These are phyloP conservation scores for Molossus alvarezi DNA, from an alignment of 2,797 vertebrate genomes.

Conservation along the genomic window DNA sequence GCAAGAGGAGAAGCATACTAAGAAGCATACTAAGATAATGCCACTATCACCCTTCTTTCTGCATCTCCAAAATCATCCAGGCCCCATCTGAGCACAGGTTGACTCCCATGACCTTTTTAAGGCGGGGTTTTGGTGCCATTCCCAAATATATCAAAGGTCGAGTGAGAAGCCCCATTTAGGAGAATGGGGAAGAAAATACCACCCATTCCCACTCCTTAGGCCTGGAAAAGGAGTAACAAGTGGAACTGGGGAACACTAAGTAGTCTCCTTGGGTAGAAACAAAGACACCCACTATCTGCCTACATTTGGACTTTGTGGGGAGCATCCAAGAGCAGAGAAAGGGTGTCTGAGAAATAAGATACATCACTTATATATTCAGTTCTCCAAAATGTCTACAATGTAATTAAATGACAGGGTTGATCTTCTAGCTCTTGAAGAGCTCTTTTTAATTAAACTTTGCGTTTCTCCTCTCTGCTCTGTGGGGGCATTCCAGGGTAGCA, in stretches of 20 bases:
- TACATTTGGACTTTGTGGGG: neutral
- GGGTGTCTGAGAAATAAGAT: conserved; percentile 27
- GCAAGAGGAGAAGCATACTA: neutral
- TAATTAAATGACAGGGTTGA: conserved; percentile 73
- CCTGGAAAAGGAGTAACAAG: neutral
- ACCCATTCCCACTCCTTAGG: neutral
- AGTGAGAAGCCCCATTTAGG: neutral
- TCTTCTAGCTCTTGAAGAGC: conserved; percentile 42
- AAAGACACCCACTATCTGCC: neutral
- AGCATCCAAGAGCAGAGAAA: conserved; percentile 56
- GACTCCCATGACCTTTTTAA: neutral
- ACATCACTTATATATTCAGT: conserved; percentile 33
- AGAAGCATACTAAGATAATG: neutral
- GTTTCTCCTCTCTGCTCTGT: conserved; percentile 67
- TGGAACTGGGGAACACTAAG: neutral
- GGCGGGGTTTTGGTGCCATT: neutral
- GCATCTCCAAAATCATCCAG: neutral
- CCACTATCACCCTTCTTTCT: neutral
- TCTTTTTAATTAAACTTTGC: conserved; percentile 78
- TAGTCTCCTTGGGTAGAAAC: neutral
- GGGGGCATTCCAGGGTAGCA: conserved; percentile 13
- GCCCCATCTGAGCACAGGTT: neutral
- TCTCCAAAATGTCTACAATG: conserved; percentile 68
- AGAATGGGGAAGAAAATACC: neutral
- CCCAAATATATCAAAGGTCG: neutral